Base-by-base conservation (phyloP, 2,888 invertebrate genomes). In the Bruchidius siliquastri region DNA sequence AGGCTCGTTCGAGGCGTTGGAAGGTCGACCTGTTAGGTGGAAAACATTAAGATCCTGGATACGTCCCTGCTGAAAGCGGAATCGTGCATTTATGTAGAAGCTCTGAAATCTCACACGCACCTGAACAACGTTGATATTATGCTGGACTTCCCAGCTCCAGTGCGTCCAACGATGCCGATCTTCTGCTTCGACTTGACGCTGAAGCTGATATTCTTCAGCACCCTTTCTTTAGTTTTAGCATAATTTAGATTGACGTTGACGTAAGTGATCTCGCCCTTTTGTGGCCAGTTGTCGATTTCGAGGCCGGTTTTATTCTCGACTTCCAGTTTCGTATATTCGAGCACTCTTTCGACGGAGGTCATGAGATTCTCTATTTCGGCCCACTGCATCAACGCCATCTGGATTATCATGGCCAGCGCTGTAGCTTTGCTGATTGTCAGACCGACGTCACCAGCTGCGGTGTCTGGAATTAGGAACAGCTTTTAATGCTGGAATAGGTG, bases 341-440 rank as follows among this genome's bases (percentile, higher is more conserved):
- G 74, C 0, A 93, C 90, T 85, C 97, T 90, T 87, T 98, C 98
- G 0, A 97, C 96, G 6, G 94, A 93, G 2, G 94, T 95, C 95
- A 96, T 94, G 79, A 92, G 92, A 82, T 94, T 96, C 84, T 86
- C 86, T 6, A 85, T 85, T 84, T 97, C 97, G 0, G 97, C 94
- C 80, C 96, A 96, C 85, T 97, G 96, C 8, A 96, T 88, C 69
- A 91, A 87, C 1, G 88, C 89, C 89, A 89, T 90, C 82, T 90
- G 90, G 79, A 90, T 78, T 84, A 87, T 85, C n/a, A 93, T 92
- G 0, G 93, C 93, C 76, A 95, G 88, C 0, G 82, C 79, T 22
- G 87, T 83, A 2, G 87, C 84, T 81, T 89, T 88, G 0, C 88
- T 87, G 22, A 89, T 85, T 3, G 88, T 86, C 32, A 89, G 79